Conservation (phyloP, 1,140 invertebrate species). For the Argopecten irradians region DNA sequence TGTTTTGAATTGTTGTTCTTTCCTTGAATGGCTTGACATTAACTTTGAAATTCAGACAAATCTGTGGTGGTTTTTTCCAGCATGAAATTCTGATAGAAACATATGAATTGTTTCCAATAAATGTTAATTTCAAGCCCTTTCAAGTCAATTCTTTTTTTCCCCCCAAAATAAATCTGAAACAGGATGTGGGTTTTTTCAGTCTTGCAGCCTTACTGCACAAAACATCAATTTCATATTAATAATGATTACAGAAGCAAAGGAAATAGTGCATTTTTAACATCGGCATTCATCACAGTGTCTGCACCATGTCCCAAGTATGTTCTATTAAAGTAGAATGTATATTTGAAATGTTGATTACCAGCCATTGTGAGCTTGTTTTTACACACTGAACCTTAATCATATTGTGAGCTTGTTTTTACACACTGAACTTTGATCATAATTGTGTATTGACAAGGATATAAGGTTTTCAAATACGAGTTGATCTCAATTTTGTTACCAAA, state of each 20-base stretch:
- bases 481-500: not conserved
- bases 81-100: not conserved
- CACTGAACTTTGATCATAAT: no score
- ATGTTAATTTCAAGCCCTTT: not conserved
- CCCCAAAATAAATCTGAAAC: not conserved
- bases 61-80: not conserved
- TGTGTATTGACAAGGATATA: not conserved
- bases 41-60: not conserved
- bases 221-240: not conserved
- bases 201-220: not conserved
- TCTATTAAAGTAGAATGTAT: conserved; percentile 20
- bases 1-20: not conserved
- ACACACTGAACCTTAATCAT: no score
- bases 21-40: not conserved
- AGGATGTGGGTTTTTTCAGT: not conserved
- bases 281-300: conserved; percentile 34
- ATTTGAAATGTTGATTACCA: not conserved
- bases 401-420: no score
- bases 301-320: conserved; percentile 41
- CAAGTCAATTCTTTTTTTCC: not conserved
- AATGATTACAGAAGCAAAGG: not conserved
- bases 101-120: not conserved
- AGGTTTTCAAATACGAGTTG: not conserved
- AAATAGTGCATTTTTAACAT: not conserved
- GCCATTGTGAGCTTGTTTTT: not conserved